Percentiles rank a stretch among this genome's conserved stretches.
Evolutionary conservation across 64 coral and sea anemone genomes (phyloP).

Genomic region (Montipora cactus): DNA sequence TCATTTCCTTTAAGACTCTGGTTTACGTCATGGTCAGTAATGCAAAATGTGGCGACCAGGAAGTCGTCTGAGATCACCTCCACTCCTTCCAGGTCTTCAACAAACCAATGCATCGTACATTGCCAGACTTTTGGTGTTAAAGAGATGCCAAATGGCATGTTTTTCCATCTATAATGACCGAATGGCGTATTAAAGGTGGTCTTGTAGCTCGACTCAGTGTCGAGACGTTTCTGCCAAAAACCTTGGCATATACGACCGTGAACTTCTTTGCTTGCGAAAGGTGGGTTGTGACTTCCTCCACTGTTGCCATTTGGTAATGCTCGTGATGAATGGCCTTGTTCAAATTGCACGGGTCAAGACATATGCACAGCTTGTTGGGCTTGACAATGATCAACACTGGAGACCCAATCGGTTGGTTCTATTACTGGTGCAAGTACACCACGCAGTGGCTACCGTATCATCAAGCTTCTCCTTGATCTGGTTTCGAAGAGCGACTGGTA

Average conservation of each 20-base stretch:
- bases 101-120: background rate
- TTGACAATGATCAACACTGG: background rate
- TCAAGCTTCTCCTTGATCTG: background rate
- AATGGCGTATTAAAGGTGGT: background rate
- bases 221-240: background rate
- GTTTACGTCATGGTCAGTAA: too few relatives aligned
- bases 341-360: too few relatives aligned
- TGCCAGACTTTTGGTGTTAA: background rate
- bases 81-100: conserved; percentile 21
- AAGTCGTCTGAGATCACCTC: background rate
- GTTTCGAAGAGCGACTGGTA: conserved; percentile 45
- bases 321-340: too few relatives aligned
- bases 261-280: conserved; percentile 8
- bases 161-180: background rate
- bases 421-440: background rate
- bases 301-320: too few relatives aligned
- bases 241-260: background rate
- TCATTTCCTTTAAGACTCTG: too few relatives aligned
- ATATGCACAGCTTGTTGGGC: too few relatives aligned
- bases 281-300: background rate
- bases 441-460: background rate
- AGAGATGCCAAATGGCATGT: background rate
- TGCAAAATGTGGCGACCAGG: too few relatives aligned
- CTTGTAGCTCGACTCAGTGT: conserved; percentile 6
- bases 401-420: conserved; percentile 8